A percentile compares a stretch with the other conserved stretches of the same genome.
phyloP scores from a whole-genome alignment of 35 echinoderm and acorn worm genomes.

The Heliocidaris erythrogramma region DNA sequence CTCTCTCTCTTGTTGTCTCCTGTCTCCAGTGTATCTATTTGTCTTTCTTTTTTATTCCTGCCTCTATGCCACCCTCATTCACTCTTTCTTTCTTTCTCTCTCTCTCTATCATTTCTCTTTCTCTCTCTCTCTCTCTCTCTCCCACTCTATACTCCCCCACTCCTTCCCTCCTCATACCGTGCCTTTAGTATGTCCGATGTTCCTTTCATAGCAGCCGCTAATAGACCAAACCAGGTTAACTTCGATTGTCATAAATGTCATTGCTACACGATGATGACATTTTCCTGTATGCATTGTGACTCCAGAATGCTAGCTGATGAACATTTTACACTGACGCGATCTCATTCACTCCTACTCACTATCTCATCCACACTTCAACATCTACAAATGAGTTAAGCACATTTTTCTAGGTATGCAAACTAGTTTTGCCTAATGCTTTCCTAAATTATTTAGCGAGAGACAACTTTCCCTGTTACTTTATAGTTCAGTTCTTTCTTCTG shows the following conservation, averaged over 20 bases:
- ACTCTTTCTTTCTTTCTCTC: neutral
- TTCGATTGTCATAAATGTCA: constrained; percentile 42
- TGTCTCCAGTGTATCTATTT: too few relatives aligned
- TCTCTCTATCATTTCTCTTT: neutral
- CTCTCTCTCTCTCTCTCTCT: neutral
- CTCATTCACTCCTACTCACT: neutral
- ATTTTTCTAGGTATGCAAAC: neutral
- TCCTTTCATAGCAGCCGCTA: neutral
- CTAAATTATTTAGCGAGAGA: neutral
- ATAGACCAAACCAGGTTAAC: constrained; percentile 15
- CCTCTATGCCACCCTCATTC: neutral
- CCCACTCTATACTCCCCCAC: neutral
- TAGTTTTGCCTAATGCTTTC: neutral
- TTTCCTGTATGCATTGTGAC: neutral
- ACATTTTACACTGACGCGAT: neutral
- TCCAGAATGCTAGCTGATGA: constrained; percentile 25
- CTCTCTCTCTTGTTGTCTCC: neutral
- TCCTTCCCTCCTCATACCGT: neutral
- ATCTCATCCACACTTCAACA: neutral
- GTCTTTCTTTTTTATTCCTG: too few relatives aligned
- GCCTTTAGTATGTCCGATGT: neutral
- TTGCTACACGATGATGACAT: neutral
- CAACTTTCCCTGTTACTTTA: neutral
- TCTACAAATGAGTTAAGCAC: neutral
- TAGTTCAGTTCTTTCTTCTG: neutral